Conservation (phyloP, 2,113 vertebrate species). For the Dolichallabes microphthalmus region DNA sequence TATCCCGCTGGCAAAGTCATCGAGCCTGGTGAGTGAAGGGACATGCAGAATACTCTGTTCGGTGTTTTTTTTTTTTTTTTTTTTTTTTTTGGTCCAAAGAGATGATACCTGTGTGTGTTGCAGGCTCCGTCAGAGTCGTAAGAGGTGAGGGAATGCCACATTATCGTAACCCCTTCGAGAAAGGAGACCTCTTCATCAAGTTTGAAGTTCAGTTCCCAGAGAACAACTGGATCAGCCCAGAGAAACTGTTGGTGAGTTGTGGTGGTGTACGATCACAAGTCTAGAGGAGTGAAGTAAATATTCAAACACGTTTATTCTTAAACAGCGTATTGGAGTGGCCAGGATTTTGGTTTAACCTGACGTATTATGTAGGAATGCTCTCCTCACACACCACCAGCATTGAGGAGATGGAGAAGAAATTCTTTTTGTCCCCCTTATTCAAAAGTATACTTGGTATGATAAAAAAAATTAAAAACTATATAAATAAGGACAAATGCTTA, state of each 20-base stretch:
- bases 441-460: no score
- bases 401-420: not conserved
- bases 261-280: not conserved
- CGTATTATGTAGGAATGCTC: not conserved
- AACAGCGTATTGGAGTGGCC: not conserved
- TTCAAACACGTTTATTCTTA: not conserved
- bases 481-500: no score
- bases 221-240: constrained; percentile 97
- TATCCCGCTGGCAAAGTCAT: constrained; percentile 97
- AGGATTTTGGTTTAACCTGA: no score
- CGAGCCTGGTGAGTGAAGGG: constrained; percentile 82
- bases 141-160: constrained; percentile 97
- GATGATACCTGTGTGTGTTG: not conserved
- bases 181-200: constrained; percentile 95
- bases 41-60: not conserved
- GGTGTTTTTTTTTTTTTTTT: no score
- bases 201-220: constrained; percentile 98
- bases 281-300: not conserved
- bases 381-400: not conserved
- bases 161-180: constrained; percentile 97
- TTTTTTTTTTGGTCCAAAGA: no score
- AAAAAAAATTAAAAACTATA: no score
- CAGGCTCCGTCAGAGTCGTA: constrained; percentile 90
- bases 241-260: constrained; percentile 88
- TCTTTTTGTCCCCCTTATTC: no score